Percentiles rank a stretch among this genome's conserved stretches.
Evolutionary conservation across 2,888 invertebrate species (phyloP).

Genomic region (Himalopsyche tibetana): DNA sequence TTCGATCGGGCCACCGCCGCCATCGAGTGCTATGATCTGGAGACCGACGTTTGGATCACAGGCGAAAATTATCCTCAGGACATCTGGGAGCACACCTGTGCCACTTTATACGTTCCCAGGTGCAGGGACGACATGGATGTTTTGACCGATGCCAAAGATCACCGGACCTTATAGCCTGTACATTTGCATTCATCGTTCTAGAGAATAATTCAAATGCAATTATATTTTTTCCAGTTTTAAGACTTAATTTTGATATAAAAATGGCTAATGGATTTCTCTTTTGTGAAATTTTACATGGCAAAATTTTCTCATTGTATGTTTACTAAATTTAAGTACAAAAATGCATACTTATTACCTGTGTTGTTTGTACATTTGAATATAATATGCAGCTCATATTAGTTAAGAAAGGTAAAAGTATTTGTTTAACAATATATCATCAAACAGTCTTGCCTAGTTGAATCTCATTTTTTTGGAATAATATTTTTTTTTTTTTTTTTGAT

Average conservation of each 20-base stretch:
- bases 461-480: background rate
- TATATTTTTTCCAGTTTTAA: background rate
- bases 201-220: background rate
- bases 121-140: slow-evolving; percentile 76
- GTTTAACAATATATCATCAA: background rate
- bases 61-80: slow-evolving; percentile 81
- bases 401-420: background rate
- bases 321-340: slow-evolving; percentile 29
- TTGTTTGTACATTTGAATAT: background rate
- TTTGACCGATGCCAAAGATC: slow-evolving; percentile 67
- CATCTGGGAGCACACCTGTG: slow-evolving; percentile 84
- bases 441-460: background rate
- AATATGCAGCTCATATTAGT: background rate
- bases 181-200: background rate
- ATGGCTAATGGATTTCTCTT: background rate
- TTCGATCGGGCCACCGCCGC: slow-evolving; percentile 81
- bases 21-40: slow-evolving; percentile 82
- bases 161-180: slow-evolving; percentile 58
- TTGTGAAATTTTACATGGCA: background rate
- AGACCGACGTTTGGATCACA: slow-evolving; percentile 78
- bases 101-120: slow-evolving; percentile 81
- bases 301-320: background rate
- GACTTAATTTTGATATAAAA: background rate
- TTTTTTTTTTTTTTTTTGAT: too few species aligned
- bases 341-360: slow-evolving; percentile 12